Percentiles rank a stretch among this genome's conserved stretches.
Evolutionary conservation across 2,888 invertebrate genomes (phyloP).

Genomic region (Tanaodytes sp.): DNA sequence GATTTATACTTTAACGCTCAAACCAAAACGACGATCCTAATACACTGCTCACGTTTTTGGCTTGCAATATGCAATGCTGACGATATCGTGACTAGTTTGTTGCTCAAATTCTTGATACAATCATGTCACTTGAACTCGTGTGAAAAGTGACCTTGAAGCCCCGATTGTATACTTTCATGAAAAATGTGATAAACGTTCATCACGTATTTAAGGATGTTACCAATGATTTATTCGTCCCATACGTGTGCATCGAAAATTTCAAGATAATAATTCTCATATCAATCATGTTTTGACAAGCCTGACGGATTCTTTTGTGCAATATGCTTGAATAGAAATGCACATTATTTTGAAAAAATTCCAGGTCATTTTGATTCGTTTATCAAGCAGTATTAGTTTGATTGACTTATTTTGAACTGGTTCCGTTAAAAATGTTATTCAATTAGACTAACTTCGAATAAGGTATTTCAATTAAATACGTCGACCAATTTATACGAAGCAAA

Average conservation of each 20-base stretch:
- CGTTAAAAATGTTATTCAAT: no score
- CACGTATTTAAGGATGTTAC: constrained; percentile 26
- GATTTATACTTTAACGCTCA: constrained; percentile 45
- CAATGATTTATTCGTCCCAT: constrained; percentile 23
- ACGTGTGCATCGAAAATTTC: neutral
- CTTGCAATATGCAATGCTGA: constrained; percentile 27
- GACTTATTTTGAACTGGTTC: neutral
- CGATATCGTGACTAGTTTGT: constrained; percentile 25
- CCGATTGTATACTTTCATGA: constrained; percentile 35
- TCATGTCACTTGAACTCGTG: constrained; percentile 46
- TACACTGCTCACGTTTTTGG: constrained; percentile 40
- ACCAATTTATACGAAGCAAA: no score
- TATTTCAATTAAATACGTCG: no score
- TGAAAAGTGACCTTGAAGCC: constrained; percentile 36
- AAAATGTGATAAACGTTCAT: constrained; percentile 24
- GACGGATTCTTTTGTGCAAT: no score
- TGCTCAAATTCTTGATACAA: constrained; percentile 26
- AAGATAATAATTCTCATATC: no score
- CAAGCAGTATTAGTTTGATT: no score
- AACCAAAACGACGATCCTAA: constrained; percentile 33
- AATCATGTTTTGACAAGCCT: no score
- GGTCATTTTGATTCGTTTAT: no score
- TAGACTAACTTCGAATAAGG: no score
- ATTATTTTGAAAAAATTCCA: no score
- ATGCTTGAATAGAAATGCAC: no score